A percentile compares a stretch with the other conserved stretches of the same genome.
These are phyloP conservation scores for Chrysopilus asiliformis DNA, from an alignment of 2,888 invertebrate species.

Conservation along the genomic window DNA sequence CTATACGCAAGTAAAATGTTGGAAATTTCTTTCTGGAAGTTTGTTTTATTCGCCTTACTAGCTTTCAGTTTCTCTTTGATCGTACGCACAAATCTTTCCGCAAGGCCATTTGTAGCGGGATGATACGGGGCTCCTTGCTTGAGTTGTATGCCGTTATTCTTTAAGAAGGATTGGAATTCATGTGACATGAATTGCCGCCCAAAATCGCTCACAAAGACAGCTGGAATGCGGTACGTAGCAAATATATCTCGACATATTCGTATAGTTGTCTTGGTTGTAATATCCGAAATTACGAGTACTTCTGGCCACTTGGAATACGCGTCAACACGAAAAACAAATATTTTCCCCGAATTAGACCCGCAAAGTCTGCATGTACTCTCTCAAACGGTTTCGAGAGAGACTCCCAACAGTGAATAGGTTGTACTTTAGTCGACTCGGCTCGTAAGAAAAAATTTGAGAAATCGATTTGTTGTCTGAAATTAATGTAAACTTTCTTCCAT, in stretches of 20 bases:
- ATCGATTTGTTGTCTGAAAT: not conserved
- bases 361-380: conserved; percentile 14
- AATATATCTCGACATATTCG: conserved; percentile 14
- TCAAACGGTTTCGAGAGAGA: conserved; percentile 13
- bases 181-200: too few species aligned
- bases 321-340: conserved; percentile 11
- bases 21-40: too few species aligned
- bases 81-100: not conserved
- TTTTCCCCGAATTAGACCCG: conserved; percentile 2
- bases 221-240: conserved; percentile 16
- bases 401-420: conserved; percentile 7
- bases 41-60: too few species aligned
- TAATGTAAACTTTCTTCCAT: not conserved
- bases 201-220: conserved; percentile 13
- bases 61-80: too few species aligned
- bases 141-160: not conserved
- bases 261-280: conserved; percentile 8
- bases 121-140: not conserved
- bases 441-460: not conserved
- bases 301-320: conserved; percentile 17
- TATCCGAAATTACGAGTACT: conserved; percentile 10
- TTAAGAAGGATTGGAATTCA: not conserved
- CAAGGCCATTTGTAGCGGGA: not conserved
- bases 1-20: too few species aligned
- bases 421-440: conserved; percentile 1